A percentile compares a stretch with the other conserved stretches of the same genome.
Conservation (phyloP, 2,113 vertebrate genomes). For the Amazona guildingii region DNA sequence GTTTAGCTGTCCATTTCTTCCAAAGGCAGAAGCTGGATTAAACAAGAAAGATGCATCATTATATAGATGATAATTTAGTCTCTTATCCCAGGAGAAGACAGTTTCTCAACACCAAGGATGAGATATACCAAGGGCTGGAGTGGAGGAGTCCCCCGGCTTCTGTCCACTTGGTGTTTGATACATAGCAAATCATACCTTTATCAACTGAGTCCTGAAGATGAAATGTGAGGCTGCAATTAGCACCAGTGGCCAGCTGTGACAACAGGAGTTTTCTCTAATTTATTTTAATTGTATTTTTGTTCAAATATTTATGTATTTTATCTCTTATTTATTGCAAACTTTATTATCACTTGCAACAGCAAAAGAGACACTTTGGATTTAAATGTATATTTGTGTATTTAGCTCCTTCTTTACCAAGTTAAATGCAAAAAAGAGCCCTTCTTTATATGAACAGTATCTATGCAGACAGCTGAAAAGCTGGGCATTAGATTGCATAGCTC, state of each 20-base stretch:
- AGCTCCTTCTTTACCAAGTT: neutral
- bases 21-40: conserved; percentile 18
- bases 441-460: neutral
- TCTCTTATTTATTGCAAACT: conserved; percentile 70
- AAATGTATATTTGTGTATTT: neutral
- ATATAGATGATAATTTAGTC: conserved; percentile 23
- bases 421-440: neutral
- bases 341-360: neutral
- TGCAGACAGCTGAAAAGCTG: neutral
- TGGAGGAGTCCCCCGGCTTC: neutral
- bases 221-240: conserved; percentile 63
- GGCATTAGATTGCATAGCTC: neutral
- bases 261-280: conserved; percentile 71
- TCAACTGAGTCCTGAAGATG: conserved; percentile 14
- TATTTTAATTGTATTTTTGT: conserved; percentile 76
- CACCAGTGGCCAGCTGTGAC: conserved; percentile 77
- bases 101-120: neutral
- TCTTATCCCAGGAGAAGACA: neutral
- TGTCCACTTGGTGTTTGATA: neutral
- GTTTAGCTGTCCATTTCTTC: conserved; percentile 17
- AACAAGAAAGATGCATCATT: conserved; percentile 27
- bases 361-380: neutral
- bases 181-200: neutral
- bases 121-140: neutral
- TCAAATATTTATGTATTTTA: conserved; percentile 77